Percentiles rank a stretch among this genome's conserved stretches.
Conservation (phyloP, 2,113 vertebrate genomes). For the Mastomys natalensis region DNA sequence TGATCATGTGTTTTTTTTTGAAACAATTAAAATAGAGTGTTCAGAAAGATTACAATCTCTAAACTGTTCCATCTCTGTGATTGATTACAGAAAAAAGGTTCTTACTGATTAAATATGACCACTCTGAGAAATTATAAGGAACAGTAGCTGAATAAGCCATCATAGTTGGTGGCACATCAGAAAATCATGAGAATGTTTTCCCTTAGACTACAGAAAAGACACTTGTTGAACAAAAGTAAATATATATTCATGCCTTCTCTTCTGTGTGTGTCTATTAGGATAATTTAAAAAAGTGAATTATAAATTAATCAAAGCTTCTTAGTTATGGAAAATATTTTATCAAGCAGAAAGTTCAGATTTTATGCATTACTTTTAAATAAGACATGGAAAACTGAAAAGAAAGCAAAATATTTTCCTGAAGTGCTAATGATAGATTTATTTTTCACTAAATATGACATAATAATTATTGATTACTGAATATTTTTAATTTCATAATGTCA, state of each 20-base stretch:
- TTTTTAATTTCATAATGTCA: neutral
- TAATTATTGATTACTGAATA: neutral
- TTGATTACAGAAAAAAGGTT: neutral
- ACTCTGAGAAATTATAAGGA: neutral
- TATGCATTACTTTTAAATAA: neutral
- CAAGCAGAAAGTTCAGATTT: neutral
- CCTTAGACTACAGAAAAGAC: neutral
- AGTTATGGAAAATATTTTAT: neutral
- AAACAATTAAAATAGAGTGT: neutral
- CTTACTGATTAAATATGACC: neutral
- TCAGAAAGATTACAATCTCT: neutral
- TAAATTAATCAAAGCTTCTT: conserved; percentile 5
- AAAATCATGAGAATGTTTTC: neutral
- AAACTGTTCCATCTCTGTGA: neutral
- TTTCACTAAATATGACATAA: neutral
- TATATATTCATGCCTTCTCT: neutral
- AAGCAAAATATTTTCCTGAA: neutral
- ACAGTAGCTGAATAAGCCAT: neutral
- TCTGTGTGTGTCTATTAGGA: neutral
- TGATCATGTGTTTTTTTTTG: fast-evolving
- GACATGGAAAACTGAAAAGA: neutral
- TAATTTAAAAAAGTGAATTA: neutral
- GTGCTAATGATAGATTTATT: neutral
- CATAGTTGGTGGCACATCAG: neutral
- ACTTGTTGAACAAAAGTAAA: neutral